Percentiles rank a stretch among this genome's conserved stretches.
Evolutionary conservation across 2,113 vertebrate species (phyloP).

Genomic region (Silurus glanis): DNA sequence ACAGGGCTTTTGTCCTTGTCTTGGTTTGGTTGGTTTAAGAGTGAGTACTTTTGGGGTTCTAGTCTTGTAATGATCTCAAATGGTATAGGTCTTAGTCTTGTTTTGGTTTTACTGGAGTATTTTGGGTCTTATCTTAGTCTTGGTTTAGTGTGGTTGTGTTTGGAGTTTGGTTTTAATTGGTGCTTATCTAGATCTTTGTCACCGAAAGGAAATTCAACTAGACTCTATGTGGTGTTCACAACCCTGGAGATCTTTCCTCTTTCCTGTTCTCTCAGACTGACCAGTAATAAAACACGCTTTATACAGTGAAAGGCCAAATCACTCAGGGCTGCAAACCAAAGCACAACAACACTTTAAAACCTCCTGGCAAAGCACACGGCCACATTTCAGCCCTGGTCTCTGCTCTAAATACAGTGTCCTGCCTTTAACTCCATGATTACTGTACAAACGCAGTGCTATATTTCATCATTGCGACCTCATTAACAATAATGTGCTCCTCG

Average conservation of each 20-base stretch:
- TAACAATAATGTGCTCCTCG: not conserved
- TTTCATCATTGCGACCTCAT: not conserved
- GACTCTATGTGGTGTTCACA: not conserved
- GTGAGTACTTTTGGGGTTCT: not conserved
- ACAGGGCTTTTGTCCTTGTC: not conserved
- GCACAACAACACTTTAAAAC: not conserved
- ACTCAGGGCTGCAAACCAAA: not conserved
- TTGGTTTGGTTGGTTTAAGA: not conserved
- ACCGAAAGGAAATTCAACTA: not conserved
- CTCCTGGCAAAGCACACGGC: not conserved
- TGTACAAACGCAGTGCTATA: not conserved
- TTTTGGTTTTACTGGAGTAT: not conserved
- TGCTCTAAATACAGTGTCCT: not conserved
- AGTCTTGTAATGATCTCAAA: not conserved
- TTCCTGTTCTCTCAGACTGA: not conserved
- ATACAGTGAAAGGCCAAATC: constrained; percentile 9
- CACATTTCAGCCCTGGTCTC: not conserved
- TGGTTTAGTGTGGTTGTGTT: not conserved
- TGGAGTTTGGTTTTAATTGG: not conserved
- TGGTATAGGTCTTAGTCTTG: not conserved
- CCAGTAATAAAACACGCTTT: constrained; percentile 4
- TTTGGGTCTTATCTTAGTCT: not conserved
- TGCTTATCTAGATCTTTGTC: not conserved
- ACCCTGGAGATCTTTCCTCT: not conserved
- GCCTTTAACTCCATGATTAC: not conserved